phyloP scores from a whole-genome alignment of 1,140 invertebrate genomes.

The Sminthurides bifidus region DNA sequence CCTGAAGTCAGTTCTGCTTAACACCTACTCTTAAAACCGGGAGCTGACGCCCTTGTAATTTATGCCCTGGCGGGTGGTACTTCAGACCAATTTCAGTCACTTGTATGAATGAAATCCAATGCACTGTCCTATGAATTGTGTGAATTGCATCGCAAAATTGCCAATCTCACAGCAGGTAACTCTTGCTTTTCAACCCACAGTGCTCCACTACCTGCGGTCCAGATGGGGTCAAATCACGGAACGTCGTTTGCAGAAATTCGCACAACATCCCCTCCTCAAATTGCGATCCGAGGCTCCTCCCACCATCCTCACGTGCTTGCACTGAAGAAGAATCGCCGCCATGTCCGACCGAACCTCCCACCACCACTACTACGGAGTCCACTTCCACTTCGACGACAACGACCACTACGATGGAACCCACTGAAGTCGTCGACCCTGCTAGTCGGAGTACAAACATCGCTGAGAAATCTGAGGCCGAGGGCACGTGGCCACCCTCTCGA shows the following conservation, averaged over 20 bases:
- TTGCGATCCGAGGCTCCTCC: constrained; percentile 44
- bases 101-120: neutral
- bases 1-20: too few species aligned
- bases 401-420: neutral
- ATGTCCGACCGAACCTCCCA: constrained; percentile 45
- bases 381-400: constrained; percentile 10
- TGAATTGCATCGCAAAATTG: neutral
- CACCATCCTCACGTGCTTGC: constrained; percentile 40
- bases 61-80: neutral
- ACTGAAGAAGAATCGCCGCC: constrained; percentile 9
- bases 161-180: neutral
- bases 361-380: constrained; percentile 17
- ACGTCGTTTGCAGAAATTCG: constrained; percentile 61
- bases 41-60: neutral
- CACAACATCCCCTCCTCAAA: constrained; percentile 40
- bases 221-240: constrained; percentile 65
- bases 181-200: constrained; percentile 41
- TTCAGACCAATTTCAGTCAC: neutral
- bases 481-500: neutral
- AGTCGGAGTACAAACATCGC: neutral
- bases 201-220: constrained; percentile 72
- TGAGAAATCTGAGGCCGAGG: too few species aligned
- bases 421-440: neutral
- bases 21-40: neutral
- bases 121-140: neutral